These are phyloP conservation scores for Mechanitis mazaeus DNA, from an alignment of 2,888 invertebrate species.

Conservation along the genomic window DNA sequence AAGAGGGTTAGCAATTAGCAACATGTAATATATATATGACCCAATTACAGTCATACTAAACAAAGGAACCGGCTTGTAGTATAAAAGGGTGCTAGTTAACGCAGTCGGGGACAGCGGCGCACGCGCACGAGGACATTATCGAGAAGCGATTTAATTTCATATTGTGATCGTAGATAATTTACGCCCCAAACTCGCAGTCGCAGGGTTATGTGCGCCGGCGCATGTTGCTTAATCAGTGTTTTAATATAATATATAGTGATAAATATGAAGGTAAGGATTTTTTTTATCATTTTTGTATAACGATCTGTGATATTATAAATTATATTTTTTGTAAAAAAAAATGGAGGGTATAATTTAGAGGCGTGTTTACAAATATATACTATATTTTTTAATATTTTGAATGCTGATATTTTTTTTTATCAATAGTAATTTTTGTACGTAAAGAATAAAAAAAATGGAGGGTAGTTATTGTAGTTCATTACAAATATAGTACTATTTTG, in stretches of 20 bases:
- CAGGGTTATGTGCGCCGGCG: constrained; percentile 21
- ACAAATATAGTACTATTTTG: too few relatives aligned
- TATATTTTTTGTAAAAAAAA: too few relatives aligned
- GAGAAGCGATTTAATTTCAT: constrained; percentile 23
- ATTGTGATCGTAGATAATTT: constrained; percentile 22
- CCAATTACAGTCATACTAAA: constrained; percentile 14
- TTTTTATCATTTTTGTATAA: neutral
- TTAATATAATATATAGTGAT: constrained; percentile 6
- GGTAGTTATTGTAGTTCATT: neutral
- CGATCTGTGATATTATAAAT: too few relatives aligned
- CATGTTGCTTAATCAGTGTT: constrained; percentile 17
- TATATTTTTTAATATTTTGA: neutral
- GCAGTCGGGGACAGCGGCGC: constrained; percentile 24
- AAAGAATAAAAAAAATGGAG: neutral
- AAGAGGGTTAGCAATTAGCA: neutral
- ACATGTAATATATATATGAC: constrained; percentile 9
- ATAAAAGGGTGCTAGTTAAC: constrained; percentile 28
- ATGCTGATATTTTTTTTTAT: too few relatives aligned
- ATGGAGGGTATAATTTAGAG: too few relatives aligned
- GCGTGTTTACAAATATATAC: neutral
- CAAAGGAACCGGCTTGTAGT: constrained; percentile 26
- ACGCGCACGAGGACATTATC: constrained; percentile 27
- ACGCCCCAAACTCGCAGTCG: constrained; percentile 22
- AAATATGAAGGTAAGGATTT: constrained; percentile 28
- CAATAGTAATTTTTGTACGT: too few relatives aligned